Evolutionary conservation across 2,888 invertebrate genomes (phyloP), one percentile per base, ranked within the genome.

Genomic region (Sipha maydis): DNA sequence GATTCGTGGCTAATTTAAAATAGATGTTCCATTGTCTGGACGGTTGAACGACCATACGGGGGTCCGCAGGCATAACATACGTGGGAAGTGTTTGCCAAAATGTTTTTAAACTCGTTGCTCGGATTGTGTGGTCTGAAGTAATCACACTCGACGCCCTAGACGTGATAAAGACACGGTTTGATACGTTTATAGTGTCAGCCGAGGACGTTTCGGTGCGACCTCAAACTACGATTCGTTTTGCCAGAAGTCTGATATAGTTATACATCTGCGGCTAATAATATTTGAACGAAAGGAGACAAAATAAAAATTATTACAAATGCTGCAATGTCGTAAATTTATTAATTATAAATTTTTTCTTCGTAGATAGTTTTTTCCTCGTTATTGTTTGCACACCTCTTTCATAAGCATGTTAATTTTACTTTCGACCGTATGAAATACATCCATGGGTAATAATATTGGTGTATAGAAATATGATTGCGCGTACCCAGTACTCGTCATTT

Each of bases 171-270:
- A 85, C 54, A 85, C 85, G 85, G 31, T 85, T 85, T 85, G 71
- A 85, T 85, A 78, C 67, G 85, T 67, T 78, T 69, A n/a, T 76
- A 54, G 71, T 73, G 69, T 54, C n/a, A 31, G 67, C 11, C 85
- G 85, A 86, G 85, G 85, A 79, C 85, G 38, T 86, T 86, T 56
- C 61, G 5, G 17, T 34, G 38, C 78, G 78, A 73, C 86, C 86
- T 88, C 75, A 75, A 88, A 82, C 61, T 11, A 54, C 86, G 67
- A 88, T 88, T 88, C 82, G 79, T 76, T 61, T 86, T 79, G 86
- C 79, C 86, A 56, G 38, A 34, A 61, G 31, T 38, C 56, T 54
- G 21, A 25, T 25, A 54, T 14, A 7, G 48, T 25, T 25, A 9
- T 25, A 69, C 28, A 7, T 69, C 1, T 28, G 14, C 14, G 48